Base-by-base conservation (phyloP, 1,140 invertebrate species). In the Hyles euphorbiae region DNA sequence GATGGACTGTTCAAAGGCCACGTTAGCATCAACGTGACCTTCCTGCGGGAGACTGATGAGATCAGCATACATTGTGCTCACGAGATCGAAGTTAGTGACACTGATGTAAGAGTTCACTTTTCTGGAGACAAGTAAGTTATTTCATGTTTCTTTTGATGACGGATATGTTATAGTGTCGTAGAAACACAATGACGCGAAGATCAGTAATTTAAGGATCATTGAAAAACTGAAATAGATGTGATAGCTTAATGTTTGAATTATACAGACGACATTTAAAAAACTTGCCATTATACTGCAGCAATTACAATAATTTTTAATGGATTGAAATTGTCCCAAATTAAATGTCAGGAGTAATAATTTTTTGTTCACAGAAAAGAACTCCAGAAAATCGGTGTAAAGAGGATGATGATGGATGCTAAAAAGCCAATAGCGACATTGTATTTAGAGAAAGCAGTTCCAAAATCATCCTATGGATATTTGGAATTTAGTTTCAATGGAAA, bases 1-100 rank as follows among this genome's bases (percentile, higher is more conserved):
- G 87, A 93, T 49, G 88, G 88, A 0, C 80, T 89, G 3, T 94
- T 93, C 68, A 90, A 84, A 47, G 94, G 93, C 9, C 74, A 83
- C 45, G 90, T 94, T 0, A 88, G 84, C 58, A 93, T 94, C 46
- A 91, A 92, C 61, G 76, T 93, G 7, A 92, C 84, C 0, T 93
- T 92, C 89, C 74, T 87, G 5, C 74, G 88, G 10, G 81, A 89
- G 7, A 88, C 91, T 5, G 90, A 92, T 63, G 89, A 90, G 60
- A 91, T 94, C 48, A 89, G 74, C 1, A 67, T 94, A 0, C 92
- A 94, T 71, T 90, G 90, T n/a, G 90, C 92, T 63, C 90, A 89
- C 46, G 90, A 92, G 60, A 75, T 94, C 5, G 73, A 90, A 49
- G 91, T 94, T 9, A 71, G 78, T 10, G 70, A 87, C 5, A 75